Percentiles rank a stretch among this genome's conserved stretches.
Conservation (phyloP, 2,113 vertebrate species). For the Prolemur simus region DNA sequence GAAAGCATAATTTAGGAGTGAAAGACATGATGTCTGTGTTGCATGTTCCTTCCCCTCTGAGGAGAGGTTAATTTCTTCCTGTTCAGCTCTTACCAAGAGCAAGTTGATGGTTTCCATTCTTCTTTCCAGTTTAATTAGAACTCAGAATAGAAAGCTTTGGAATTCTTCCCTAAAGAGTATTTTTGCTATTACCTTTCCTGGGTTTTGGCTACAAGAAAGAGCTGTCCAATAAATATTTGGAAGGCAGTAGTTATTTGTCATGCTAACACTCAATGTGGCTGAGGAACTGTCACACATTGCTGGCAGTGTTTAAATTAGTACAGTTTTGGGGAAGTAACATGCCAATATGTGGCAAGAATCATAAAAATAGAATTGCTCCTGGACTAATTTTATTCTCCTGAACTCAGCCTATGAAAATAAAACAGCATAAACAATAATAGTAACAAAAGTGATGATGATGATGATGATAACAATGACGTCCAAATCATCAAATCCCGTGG, state of each 20-base stretch:
- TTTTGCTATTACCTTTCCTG: neutral
- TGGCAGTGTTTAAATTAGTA: neutral
- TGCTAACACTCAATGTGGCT: neutral
- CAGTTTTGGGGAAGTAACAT: neutral
- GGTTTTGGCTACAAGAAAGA: neutral
- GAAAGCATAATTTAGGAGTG: neutral
- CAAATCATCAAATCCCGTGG: neutral
- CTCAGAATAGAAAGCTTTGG: neutral
- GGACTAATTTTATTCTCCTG: neutral
- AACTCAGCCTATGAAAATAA: slow-evolving; percentile 19
- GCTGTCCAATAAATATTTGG: neutral
- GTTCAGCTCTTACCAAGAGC: neutral
- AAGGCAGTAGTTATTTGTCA: neutral
- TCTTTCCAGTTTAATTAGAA: neutral
- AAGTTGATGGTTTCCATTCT: neutral
- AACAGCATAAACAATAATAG: neutral
- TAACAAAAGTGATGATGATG: neutral
- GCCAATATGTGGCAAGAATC: neutral
- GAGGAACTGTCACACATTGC: neutral
- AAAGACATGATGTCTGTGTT: neutral
- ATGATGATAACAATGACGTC: neutral
- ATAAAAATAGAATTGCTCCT: neutral
- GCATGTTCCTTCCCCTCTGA: accelerated
- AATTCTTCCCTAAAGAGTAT: neutral
- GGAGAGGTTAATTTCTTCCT: neutral